Percentiles rank a stretch among this genome's conserved stretches.
phyloP scores from a whole-genome alignment of 2,888 invertebrate genomes.

The Euplagia quadripunctaria region DNA sequence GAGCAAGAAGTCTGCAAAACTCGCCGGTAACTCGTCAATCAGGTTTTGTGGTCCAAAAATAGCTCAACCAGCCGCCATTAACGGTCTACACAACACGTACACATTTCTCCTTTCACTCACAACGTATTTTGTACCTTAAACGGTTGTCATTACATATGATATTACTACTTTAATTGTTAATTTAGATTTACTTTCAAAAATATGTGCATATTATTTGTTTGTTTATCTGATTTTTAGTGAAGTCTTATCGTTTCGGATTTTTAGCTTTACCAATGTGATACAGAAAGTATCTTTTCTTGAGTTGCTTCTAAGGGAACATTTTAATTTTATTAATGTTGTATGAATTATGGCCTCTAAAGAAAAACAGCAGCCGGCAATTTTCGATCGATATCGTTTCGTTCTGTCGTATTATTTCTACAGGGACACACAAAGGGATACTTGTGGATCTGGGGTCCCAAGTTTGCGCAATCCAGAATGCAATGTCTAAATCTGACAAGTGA shows the following conservation, averaged over 20 bases:
- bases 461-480: too few species aligned
- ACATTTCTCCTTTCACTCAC: constrained; percentile 79
- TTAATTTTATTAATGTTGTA: not conserved
- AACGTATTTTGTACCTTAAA: constrained; percentile 68
- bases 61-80: constrained; percentile 64
- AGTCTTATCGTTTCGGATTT: not conserved
- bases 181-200: constrained; percentile 39
- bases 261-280: not conserved
- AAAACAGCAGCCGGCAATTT: not conserved
- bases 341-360: not conserved
- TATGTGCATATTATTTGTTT: constrained; percentile 8
- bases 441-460: too few species aligned
- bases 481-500: too few species aligned
- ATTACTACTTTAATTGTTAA: constrained; percentile 42
- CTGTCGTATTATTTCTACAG: not conserved
- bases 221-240: not conserved
- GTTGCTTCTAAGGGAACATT: not conserved
- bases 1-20: constrained; percentile 61
- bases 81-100: constrained; percentile 73
- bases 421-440: too few species aligned
- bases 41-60: constrained; percentile 78
- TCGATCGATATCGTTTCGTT: not conserved
- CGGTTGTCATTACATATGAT: constrained; percentile 35
- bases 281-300: not conserved
- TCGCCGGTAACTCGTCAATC: constrained; percentile 62